phyloP scores from a whole-genome alignment of 2,888 invertebrate species.

The Athripsodes cinereus region DNA sequence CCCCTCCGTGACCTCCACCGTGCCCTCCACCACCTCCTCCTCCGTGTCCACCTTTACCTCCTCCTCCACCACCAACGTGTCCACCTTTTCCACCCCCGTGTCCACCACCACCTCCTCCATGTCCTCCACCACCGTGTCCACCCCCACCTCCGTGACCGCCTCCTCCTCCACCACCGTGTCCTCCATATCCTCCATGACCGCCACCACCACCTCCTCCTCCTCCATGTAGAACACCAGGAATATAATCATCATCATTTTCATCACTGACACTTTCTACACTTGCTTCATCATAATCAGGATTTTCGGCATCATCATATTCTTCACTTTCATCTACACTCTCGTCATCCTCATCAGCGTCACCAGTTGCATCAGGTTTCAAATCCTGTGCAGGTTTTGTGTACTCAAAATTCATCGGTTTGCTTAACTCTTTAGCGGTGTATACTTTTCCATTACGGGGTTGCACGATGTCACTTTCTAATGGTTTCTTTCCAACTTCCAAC shows the following conservation, averaged over 20 bases:
- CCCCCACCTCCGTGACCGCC: slow-evolving; percentile 3
- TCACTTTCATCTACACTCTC: slow-evolving; percentile 15
- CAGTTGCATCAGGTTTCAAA: slow-evolving; percentile 5
- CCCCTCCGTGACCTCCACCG: slow-evolving; percentile 7
- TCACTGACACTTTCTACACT: slow-evolving; percentile 16
- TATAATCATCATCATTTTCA: slow-evolving; percentile 5
- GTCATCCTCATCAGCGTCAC: slow-evolving; percentile 7
- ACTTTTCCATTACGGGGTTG: no score
- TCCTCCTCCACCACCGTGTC: slow-evolving; percentile 8
- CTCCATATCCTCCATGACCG: not conserved
- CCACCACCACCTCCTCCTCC: slow-evolving; percentile 5
- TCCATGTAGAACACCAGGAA: not conserved
- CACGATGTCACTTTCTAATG: not conserved
- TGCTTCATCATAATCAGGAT: slow-evolving; percentile 10
- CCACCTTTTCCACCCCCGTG: slow-evolving; percentile 6
- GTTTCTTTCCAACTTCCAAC: not conserved
- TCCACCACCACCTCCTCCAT: slow-evolving; percentile 10
- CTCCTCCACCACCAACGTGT: slow-evolving; percentile 12
- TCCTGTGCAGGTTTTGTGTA: slow-evolving; percentile 14
- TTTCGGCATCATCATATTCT: slow-evolving; percentile 11
- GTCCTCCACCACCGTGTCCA: slow-evolving; percentile 4
- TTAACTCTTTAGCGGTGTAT: slow-evolving; percentile 11
- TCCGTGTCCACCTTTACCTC: slow-evolving; percentile 13
- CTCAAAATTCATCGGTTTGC: slow-evolving; percentile 18
- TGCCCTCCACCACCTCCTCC: slow-evolving; percentile 13